Percentiles rank a stretch among this genome's conserved stretches.
Conservation (phyloP, 2,797 vertebrate genomes). For the Tokudaia muenninki region DNA sequence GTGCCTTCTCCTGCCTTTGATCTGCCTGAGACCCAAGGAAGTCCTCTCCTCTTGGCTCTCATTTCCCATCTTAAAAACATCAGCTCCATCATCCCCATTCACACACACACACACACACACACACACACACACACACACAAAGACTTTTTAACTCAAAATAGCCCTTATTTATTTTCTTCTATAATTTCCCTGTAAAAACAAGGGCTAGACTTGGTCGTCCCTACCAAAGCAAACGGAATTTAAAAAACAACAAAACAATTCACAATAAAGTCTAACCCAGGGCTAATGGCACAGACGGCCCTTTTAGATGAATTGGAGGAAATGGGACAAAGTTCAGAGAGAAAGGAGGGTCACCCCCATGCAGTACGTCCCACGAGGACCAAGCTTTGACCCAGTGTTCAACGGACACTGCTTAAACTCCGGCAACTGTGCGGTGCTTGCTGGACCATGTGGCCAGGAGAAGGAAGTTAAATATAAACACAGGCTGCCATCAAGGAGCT, state of each 20-base stretch:
- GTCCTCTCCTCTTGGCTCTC: conserved; percentile 37
- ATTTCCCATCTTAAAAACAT: conserved; percentile 72
- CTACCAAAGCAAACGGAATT: conserved; percentile 66
- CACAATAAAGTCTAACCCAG: conserved; percentile 54
- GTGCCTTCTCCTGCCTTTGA: conserved; percentile 68
- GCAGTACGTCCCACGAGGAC: background rate
- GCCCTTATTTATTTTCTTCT: conserved; percentile 79
- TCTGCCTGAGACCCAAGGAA: conserved; percentile 50
- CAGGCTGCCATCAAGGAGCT: background rate
- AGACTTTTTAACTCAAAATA: conserved; percentile 73
- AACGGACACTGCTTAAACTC: background rate
- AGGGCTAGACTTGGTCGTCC: background rate
- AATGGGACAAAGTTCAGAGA: conserved; percentile 70
- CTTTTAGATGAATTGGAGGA: conserved; percentile 78
- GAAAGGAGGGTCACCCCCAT: conserved; percentile 5
- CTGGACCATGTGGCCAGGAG: background rate
- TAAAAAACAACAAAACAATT: conserved; percentile 62
- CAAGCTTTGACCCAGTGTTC: conserved; percentile 17
- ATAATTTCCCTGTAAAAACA: conserved; percentile 47
- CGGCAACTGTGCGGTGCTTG: background rate
- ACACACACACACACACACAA: background rate
- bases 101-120: background rate
- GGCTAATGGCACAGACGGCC: conserved; percentile 20
- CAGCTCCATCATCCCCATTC: conserved; percentile 34
- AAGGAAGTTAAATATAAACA: background rate